phyloP scores from a whole-genome alignment of 2,888 invertebrate genomes.

The Creontiades dilutus region DNA sequence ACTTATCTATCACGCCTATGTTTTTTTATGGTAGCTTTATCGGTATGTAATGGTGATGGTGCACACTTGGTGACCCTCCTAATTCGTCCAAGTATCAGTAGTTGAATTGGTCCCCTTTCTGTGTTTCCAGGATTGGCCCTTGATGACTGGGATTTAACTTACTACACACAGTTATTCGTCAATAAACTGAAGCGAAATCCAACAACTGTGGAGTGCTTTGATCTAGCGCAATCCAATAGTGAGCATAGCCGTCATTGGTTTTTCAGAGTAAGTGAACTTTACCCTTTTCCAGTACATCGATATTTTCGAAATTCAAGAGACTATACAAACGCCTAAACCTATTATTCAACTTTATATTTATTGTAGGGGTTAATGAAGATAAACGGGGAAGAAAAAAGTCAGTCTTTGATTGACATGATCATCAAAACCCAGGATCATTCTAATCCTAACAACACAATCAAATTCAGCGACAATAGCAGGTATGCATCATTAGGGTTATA shows the following conservation, averaged over 20 bases:
- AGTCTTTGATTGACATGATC: constrained; percentile 95
- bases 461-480: constrained; percentile 98
- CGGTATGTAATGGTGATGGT: too few species aligned
- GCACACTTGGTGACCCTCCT: too few species aligned
- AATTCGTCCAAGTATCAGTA: too few species aligned
- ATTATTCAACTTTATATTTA: neutral
- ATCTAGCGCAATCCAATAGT: constrained; percentile 98
- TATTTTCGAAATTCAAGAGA: too few species aligned
- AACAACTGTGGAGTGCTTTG: constrained; percentile 98
- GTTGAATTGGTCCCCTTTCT: too few species aligned
- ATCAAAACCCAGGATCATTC: constrained; percentile 91
- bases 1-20: too few species aligned
- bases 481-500: constrained; percentile 77
- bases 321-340: too few species aligned
- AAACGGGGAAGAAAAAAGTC: constrained; percentile 87
- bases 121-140: constrained; percentile 88
- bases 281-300: neutral
- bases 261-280: constrained; percentile 83
- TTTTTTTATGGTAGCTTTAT: too few species aligned
- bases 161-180: constrained; percentile 92
- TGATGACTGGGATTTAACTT: constrained; percentile 94
- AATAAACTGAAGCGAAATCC: constrained; percentile 93
- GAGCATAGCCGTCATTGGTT: constrained; percentile 99
- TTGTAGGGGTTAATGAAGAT: constrained; percentile 88
- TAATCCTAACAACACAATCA: constrained; percentile 96